Base-by-base conservation (phyloP, 2,113 vertebrate species). In the Cinclus mexicanus region DNA sequence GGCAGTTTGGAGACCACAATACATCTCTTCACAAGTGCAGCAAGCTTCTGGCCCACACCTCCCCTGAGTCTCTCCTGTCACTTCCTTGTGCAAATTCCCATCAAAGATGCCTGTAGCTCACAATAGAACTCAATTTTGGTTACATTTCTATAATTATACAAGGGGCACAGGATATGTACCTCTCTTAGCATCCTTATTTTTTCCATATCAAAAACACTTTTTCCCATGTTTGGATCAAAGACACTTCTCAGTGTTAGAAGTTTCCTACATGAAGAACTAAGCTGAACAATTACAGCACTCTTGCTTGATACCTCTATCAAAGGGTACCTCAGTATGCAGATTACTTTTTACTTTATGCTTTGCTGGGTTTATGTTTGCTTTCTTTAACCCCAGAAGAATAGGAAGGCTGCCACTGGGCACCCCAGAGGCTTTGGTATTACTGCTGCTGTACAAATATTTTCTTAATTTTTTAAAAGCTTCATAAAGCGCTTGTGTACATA, bases 141-240 rank as follows among this genome's bases (percentile, higher is more conserved):
- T 87, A 50, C 1, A 0, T 78, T 86, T 91, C 24, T 4, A 0
- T 80, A 77, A 59, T 50, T 80, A 78, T 29, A 19, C 41, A 39
- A 69, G 70, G 63, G 39, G 17, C 33, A 94, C 11, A 56, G 67
- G 81, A 68, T 60, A 28, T 23, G 28, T 55, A 33, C 77, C 31
- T 86, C 78, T 85, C 44, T 37, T 52, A 84, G 47, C 19, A 57
- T 18, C 9, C 8, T 77, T 60, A 28, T 47, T 56, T 79, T 79
- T 63, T 91, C 37, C 12, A 2, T 83, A 65, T 92, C 82, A 91
- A 91, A 94, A 53, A 23, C 24, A 28, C 19, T 91, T 81, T 24
- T 77, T 95, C 42, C 29, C 21, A 85, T 90, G 61, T 93, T 91
- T 59, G 91, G 70, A 91, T 93, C 91, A 96, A 96, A 95, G 86